These are phyloP conservation scores for Cardiocondyla obscurior DNA, from an alignment of 1,140 invertebrate genomes.

Conservation along the genomic window DNA sequence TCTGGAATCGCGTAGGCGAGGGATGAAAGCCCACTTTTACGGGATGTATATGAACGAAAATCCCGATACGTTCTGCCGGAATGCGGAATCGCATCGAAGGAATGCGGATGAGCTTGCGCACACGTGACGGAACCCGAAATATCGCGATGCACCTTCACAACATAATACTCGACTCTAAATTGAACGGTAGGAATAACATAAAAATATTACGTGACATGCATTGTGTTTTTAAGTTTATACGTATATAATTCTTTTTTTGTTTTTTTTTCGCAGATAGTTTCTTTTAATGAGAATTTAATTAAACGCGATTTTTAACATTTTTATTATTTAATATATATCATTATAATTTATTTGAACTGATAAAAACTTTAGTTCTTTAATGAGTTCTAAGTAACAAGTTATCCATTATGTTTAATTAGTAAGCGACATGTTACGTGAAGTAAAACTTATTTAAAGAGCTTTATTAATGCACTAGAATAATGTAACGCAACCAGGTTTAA, in stretches of 20 bases:
- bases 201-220: background rate
- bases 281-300: background rate
- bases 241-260: background rate
- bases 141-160: background rate
- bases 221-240: background rate
- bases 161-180: background rate
- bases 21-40: conserved; percentile 60
- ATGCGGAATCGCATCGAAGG: conserved; percentile 44
- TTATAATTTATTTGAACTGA: background rate
- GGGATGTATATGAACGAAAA: conserved; percentile 63
- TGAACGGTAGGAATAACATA: background rate
- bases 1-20: conserved; percentile 19
- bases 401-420: background rate
- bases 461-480: conserved; percentile 3
- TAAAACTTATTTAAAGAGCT: background rate
- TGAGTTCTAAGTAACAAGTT: background rate
- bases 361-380: background rate
- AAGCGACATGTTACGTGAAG: background rate
- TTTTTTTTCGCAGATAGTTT: background rate
- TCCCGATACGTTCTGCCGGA: conserved; percentile 59
- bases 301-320: background rate
- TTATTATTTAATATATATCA: background rate
- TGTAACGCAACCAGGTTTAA: conserved; percentile 16
- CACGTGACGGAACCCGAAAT: conserved; percentile 31
- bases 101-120: conserved; percentile 31